A percentile compares a stretch with the other conserved stretches of the same genome.
phyloP scores from a whole-genome alignment of 2,797 vertebrate species.

The Typhlichthys eigenmanni region DNA sequence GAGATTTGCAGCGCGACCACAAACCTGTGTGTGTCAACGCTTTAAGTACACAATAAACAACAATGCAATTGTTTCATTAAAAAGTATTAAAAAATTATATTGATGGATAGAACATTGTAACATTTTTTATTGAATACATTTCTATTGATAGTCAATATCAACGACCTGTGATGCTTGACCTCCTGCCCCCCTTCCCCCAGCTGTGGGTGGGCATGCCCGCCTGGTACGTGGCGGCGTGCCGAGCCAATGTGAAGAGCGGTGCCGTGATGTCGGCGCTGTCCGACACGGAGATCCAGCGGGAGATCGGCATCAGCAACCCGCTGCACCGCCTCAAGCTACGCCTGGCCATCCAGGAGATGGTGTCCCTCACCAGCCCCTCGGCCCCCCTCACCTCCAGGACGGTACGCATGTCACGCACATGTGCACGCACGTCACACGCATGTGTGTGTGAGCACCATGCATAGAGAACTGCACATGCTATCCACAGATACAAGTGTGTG shows the following conservation, averaged over 20 bases:
- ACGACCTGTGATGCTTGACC: not conserved
- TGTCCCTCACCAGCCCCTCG: constrained; percentile 93
- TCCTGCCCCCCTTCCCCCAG: constrained; percentile 60
- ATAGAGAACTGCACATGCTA: not conserved
- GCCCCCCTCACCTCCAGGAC: constrained; percentile 94
- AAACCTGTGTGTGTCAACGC: too few relatives aligned
- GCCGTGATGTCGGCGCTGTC: constrained; percentile 97
- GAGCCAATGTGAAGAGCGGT: constrained; percentile 95
- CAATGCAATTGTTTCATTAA: too few relatives aligned
- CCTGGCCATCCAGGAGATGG: constrained; percentile 97
- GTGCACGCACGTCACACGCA: too few relatives aligned
- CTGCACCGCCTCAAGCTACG: constrained; percentile 93
- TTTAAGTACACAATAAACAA: too few relatives aligned
- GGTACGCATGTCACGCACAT: constrained; percentile 60
- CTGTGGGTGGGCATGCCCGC: constrained; percentile 98
- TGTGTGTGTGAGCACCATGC: too few relatives aligned
- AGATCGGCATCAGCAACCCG: constrained; percentile 96
- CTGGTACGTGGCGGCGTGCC: constrained; percentile 95
- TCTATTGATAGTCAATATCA: not conserved
- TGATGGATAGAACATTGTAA: not conserved
- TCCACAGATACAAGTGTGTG: not conserved
- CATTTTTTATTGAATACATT: not conserved
- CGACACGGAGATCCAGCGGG: constrained; percentile 95
- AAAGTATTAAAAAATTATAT: too few relatives aligned
- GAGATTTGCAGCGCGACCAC: too few relatives aligned